Evolutionary conservation across 92 coral and sea anemone genomes (phyloP).

Genomic region (Bergia sp.): DNA sequence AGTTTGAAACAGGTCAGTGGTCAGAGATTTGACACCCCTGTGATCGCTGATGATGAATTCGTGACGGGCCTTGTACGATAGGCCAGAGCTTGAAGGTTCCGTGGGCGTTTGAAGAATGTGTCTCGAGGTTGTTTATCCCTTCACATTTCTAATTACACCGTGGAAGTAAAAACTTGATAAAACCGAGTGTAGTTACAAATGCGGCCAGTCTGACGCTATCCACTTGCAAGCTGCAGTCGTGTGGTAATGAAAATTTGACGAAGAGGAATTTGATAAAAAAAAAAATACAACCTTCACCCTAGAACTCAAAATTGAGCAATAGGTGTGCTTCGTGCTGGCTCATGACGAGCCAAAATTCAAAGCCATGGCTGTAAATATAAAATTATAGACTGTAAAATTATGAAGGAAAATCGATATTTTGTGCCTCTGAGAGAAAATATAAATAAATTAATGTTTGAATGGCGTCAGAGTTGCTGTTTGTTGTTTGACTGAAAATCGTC

Average conservation of each 20-base stretch:
- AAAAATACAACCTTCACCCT: conserved; percentile 26
- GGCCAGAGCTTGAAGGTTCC: background rate
- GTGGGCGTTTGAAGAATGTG: conserved; percentile 16
- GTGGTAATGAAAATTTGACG: conserved; percentile 14
- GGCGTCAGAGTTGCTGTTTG: background rate
- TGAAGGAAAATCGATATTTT: conserved; percentile 73
- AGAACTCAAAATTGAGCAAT: conserved; percentile 24
- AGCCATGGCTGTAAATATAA: conserved; percentile 60
- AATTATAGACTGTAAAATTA: conserved; percentile 65
- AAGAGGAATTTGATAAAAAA: background rate
- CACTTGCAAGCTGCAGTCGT: conserved; percentile 7
- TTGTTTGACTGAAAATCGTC: too few species aligned
- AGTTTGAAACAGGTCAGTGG: background rate
- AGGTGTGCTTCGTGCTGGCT: conserved; percentile 15
- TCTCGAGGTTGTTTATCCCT: background rate
- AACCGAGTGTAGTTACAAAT: conserved; percentile 39
- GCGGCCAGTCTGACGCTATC: background rate
- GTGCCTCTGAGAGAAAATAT: conserved; percentile 69
- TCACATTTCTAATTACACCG: conserved; percentile 29
- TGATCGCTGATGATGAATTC: background rate
- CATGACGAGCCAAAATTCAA: conserved; percentile 30
- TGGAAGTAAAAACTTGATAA: conserved; percentile 29
- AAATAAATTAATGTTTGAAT: conserved; percentile 78
- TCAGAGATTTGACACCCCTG: background rate
- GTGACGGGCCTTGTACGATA: background rate